Conservation (phyloP, 2,113 vertebrate genomes). For the Megalops atlanticus region DNA sequence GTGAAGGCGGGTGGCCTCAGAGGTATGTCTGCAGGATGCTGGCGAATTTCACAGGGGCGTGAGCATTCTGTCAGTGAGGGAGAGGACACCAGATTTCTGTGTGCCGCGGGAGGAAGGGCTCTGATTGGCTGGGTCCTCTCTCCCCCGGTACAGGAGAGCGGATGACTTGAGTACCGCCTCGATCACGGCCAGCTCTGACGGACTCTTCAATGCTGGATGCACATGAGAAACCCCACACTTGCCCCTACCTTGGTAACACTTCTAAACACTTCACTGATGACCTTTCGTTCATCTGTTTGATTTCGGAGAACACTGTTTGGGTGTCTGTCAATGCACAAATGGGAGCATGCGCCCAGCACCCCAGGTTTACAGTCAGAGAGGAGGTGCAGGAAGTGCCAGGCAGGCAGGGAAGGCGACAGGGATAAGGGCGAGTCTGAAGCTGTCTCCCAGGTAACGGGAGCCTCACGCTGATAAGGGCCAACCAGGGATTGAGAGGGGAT, state of each 20-base stretch:
- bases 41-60: constrained; percentile 53
- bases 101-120: constrained; percentile 51
- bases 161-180: too few species aligned
- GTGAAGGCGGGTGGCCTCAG: constrained; percentile 16
- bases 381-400: background rate
- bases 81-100: constrained; percentile 50
- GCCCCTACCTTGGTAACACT: too few species aligned
- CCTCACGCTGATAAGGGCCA: constrained; percentile 46
- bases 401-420: background rate
- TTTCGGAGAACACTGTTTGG: background rate
- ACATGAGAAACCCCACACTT: too few species aligned
- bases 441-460: constrained; percentile 33
- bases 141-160: constrained; percentile 23
- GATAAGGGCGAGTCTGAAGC: constrained; percentile 27
- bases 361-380: too few species aligned
- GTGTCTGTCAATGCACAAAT: background rate
- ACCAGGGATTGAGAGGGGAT: constrained; percentile 59
- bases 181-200: too few species aligned
- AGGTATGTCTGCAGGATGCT: constrained; percentile 32
- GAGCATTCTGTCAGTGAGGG: constrained; percentile 50
- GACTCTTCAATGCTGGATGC: too few species aligned
- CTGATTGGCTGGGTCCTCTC: constrained; percentile 38
- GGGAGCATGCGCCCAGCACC: background rate
- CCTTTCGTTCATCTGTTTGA: constrained; percentile 12
- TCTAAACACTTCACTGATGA: too few species aligned